phyloP scores from a whole-genome alignment of 30 jellyfish, hydroid and myxozoan species.

The Pelagia noctiluca region DNA sequence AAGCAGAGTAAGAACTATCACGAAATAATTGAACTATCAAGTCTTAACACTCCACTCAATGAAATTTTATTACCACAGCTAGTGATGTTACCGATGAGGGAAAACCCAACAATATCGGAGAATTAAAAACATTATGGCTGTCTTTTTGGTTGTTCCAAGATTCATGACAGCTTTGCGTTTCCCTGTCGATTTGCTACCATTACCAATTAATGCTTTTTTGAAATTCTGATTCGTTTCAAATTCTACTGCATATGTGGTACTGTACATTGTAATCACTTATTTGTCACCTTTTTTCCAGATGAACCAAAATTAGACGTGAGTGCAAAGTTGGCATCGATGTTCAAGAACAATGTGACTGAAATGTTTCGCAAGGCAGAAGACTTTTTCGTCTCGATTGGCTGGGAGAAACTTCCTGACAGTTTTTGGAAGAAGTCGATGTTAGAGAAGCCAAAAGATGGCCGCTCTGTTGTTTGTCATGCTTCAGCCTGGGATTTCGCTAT shows the following conservation, averaged over 20 bases:
- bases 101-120: neutral
- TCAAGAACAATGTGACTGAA: conserved; percentile 29
- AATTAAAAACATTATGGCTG: neutral
- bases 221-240: neutral
- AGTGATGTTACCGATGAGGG: too few species aligned
- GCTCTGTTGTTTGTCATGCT: conserved; percentile 81
- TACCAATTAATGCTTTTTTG: neutral
- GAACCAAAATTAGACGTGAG: conserved; percentile 70
- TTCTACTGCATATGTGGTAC: neutral
- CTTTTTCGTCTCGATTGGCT: conserved; percentile 78
- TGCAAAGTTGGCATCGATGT: conserved; percentile 23
- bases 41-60: too few species aligned
- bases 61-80: too few species aligned
- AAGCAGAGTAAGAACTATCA: too few species aligned
- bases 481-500: conserved; percentile 92
- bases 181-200: neutral
- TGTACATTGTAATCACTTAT: neutral
- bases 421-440: conserved; percentile 83
- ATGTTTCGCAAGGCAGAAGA: conserved; percentile 81
- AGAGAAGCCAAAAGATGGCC: conserved; percentile 70
- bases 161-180: neutral
- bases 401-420: conserved; percentile 72
- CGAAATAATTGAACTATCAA: too few species aligned
- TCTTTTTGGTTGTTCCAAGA: neutral
- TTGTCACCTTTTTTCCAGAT: conserved; percentile 14